A percentile compares a stretch with the other conserved stretches of the same genome.
These are phyloP conservation scores for Melanophora roralis DNA, from an alignment of 2,888 invertebrate species.

Conservation along the genomic window DNA sequence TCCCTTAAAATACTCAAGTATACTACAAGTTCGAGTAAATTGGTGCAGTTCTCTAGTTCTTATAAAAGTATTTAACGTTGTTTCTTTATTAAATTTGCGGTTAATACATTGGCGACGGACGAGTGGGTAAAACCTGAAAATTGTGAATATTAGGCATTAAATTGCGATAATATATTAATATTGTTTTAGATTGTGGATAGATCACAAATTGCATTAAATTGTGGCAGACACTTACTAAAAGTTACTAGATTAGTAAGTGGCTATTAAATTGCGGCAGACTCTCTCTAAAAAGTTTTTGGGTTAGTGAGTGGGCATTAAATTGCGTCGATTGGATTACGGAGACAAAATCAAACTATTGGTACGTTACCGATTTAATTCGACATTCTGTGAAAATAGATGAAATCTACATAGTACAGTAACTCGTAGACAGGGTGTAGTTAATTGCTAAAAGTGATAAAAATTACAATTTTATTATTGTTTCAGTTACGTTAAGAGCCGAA, in stretches of 20 bases:
- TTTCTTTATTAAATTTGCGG: background rate
- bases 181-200: slow-evolving; percentile 9
- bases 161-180: background rate
- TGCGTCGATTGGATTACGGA: slow-evolving; percentile 29
- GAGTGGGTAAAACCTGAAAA: background rate
- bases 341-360: slow-evolving; percentile 11
- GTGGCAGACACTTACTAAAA: too few species aligned
- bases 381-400: background rate
- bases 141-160: slow-evolving; percentile 1
- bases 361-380: slow-evolving; percentile 42
- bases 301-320: slow-evolving; percentile 47
- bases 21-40: too few species aligned
- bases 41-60: too few species aligned
- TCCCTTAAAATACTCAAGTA: too few species aligned
- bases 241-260: too few species aligned
- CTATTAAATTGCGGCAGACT: slow-evolving; percentile 36
- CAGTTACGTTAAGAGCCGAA: too few species aligned
- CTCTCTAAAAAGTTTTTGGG: slow-evolving; percentile 44
- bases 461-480: slow-evolving; percentile 21
- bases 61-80: background rate
- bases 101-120: background rate
- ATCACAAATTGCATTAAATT: slow-evolving; percentile 46
- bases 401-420: background rate
- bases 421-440: slow-evolving; percentile 36
- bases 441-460: slow-evolving; percentile 2